Evolutionary conservation across 2,888 invertebrate genomes (phyloP), one percentile per base, ranked within the genome.

Genomic region (Chaetoderma sp.): DNA sequence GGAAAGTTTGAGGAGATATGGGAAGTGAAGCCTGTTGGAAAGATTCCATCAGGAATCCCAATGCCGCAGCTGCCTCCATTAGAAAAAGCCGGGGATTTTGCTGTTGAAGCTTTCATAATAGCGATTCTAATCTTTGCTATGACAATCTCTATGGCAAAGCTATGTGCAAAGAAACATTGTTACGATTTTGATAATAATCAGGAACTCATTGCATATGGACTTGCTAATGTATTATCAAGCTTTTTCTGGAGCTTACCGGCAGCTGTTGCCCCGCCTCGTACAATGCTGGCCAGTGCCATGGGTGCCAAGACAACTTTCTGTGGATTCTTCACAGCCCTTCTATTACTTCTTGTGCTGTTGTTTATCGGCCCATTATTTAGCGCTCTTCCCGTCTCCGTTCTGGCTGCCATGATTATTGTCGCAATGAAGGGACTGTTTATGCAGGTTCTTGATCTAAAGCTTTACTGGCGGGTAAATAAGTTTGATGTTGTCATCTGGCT

Each of bases 401-500:
- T 88, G 3, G 86, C 87, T 8, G 82, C 84, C 33, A 87, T 88
- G 69, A 87, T 88, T 49, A 78, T 86, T 21, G 86, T 86, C 18
- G 83, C 86, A 16, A 77, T 88, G 72, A 83, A 87, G 62, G 79
- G 84, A 36, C 76, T 88, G 18, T 80, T 88, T 58, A 85, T 91
- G 82, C 93, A 94, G 87, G 89, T 91, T 18, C 74, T 89, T 83
- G 91, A 93, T 54, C 87, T 94, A 0, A 85, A 87, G 21, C 89
- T 89, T 71, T 91, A 93, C 72, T 94, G 93, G 92, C 89, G 88
- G 74, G 86, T 93, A 23, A 94, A 93, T 72, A 90, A 90, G 77
- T 86, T 92, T 76, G 95, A 96, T 81, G 94, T 92, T 0, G 76
- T 90, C 13, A 78, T 78, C 8, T 83, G 82, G 81, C 39, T 82